Evolutionary conservation across 2,888 invertebrate species (phyloP), one percentile per base, ranked within the genome.

Genomic region (Schizotus pectinicornis): DNA sequence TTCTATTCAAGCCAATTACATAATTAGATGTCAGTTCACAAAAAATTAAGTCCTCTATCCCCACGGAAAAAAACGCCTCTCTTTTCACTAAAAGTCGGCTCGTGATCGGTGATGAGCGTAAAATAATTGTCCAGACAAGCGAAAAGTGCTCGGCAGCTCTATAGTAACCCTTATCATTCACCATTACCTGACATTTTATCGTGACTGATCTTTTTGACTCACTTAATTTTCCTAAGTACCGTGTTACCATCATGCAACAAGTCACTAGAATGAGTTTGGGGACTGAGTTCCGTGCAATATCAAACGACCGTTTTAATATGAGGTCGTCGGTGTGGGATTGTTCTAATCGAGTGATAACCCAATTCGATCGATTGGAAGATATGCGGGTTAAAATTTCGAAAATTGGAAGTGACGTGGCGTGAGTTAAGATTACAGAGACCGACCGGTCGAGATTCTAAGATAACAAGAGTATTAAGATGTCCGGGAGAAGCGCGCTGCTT

Each of bases 401-500:
- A 59, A 63, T 61, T 31, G 35, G 53, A 56, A 37, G 49, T 30
- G 61, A 63, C 61, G 59, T 56, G 42, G 53, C 61, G 61, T 61
- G 52, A 61, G 55, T 42, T 34, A 63, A 61, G 63, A 63, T 63
- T 63, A 63, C 38, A 61, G 47, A 54, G 52, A 33, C 61, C 59
- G 63, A 59, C 61, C 50, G 50, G 46, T 46, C 52, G 30, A 63
- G 63, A 63, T 63, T 56, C 45, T 12, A 11, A 61, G 63, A 63
- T 63, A 63, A 63, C 63, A 61, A 58, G 51, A 43, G 62, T 56
- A 62, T 62, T 62, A 62, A 62, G 56, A 59, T 59, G 62, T 59
- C 56, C 51, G 52, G 54, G 43, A 58, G 56, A 52, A 55, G 54
- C 39, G 47, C 39, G 38, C 31, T 50, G 30, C 41, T 41, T 48